Percentiles rank a stretch among this genome's conserved stretches.
Evolutionary conservation across 2,113 vertebrate species (phyloP).

Genomic region (Heterocephalus glaber): DNA sequence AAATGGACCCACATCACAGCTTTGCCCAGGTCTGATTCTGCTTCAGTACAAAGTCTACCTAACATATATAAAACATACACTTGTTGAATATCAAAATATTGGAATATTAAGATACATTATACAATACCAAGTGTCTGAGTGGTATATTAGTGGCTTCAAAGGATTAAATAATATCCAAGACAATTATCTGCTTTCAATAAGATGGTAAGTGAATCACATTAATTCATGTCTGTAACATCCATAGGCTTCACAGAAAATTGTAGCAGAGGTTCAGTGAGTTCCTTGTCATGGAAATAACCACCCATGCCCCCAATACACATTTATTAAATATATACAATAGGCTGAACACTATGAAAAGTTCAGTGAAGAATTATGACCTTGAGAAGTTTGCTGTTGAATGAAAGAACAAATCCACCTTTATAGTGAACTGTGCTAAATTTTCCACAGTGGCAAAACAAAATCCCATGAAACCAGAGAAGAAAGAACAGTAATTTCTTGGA

Average conservation of each 20-base stretch:
- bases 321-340: background rate
- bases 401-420: background rate
- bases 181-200: constrained; percentile 5
- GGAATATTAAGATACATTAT: background rate
- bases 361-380: background rate
- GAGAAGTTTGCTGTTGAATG: background rate
- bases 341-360: background rate
- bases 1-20: background rate
- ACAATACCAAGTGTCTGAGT: background rate
- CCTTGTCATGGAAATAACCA: background rate
- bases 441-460: background rate
- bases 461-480: background rate
- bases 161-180: background rate
- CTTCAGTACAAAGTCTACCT: background rate
- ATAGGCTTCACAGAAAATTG: constrained; percentile 11
- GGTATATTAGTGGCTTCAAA: background rate
- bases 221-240: background rate
- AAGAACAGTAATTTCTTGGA: background rate
- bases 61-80: background rate
- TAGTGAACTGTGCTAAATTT: background rate
- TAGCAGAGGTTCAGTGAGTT: background rate
- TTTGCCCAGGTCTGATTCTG: background rate
- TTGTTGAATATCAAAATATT: background rate
- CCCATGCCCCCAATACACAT: background rate
- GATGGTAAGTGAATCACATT: background rate